phyloP scores from a whole-genome alignment of 2,888 invertebrate genomes.

The Nomada hirtipes region DNA sequence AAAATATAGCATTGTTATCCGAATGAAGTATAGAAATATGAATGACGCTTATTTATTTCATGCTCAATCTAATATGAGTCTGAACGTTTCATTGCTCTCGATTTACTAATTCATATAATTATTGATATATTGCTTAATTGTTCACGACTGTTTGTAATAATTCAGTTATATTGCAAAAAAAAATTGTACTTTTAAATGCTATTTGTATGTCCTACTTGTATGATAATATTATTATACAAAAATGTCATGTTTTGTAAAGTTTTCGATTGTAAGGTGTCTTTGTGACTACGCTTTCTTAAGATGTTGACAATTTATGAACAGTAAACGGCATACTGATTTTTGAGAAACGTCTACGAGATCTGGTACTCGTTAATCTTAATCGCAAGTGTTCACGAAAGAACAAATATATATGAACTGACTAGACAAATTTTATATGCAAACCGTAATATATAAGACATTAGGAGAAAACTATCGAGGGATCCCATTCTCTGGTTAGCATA shows the following conservation, averaged over 20 bases:
- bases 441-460: conserved; percentile 65
- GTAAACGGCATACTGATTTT: conserved; percentile 47
- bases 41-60: conserved; percentile 73
- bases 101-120: conserved; percentile 51
- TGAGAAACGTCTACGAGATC: conserved; percentile 37
- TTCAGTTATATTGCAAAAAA: conserved; percentile 78
- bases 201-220: conserved; percentile 81
- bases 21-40: conserved; percentile 67
- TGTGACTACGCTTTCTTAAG: conserved; percentile 57
- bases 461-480: conserved; percentile 26
- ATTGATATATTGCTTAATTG: conserved; percentile 46
- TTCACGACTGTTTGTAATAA: conserved; percentile 70
- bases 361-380: conserved; percentile 54
- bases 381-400: conserved; percentile 58
- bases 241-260: conserved; percentile 80
- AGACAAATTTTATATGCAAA: conserved; percentile 71
- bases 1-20: conserved; percentile 76
- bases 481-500: conserved; percentile 36
- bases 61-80: conserved; percentile 54
- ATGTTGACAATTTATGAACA: conserved; percentile 50
- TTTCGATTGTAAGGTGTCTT: conserved; percentile 70
- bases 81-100: conserved; percentile 46
- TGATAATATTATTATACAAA: conserved; percentile 78
- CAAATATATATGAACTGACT: conserved; percentile 62
- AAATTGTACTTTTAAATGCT: conserved; percentile 79